A percentile compares a stretch with the other conserved stretches of the same genome.
Conservation (phyloP, 2,888 invertebrate species). For the Nymphalis urticae region DNA sequence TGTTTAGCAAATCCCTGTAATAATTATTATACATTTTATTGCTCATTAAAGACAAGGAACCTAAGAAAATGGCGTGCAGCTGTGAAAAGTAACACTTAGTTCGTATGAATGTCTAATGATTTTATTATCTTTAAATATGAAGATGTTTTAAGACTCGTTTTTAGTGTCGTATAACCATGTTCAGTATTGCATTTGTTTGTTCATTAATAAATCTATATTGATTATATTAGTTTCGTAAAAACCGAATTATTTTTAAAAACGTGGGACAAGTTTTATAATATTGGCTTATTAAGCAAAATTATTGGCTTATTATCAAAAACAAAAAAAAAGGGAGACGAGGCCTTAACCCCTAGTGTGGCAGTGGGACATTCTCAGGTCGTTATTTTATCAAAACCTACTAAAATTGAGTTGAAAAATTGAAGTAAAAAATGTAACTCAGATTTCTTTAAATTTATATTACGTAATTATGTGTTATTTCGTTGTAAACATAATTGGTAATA, state of each 20-base stretch:
- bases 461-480: no score
- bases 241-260: background rate
- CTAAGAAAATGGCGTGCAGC: conserved; percentile 1
- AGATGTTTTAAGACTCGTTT: background rate
- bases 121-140: conserved; percentile 15
- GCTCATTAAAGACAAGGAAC: background rate
- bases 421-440: no score
- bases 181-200: background rate
- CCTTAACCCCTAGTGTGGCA: no score
- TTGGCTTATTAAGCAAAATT: background rate
- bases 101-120: background rate
- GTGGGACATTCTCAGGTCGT: background rate
- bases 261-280: background rate
- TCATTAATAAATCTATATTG: background rate
- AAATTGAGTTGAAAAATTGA: no score
- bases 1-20: conserved; percentile 69
- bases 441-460: no score
- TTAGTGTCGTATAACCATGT: background rate
- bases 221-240: background rate
- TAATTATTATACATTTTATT: conserved; percentile 23
- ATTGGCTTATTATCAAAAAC: background rate
- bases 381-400: no score
- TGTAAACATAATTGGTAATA: no score
- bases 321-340: background rate
- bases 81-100: conserved; percentile 22